Evolutionary conservation across 2,797 vertebrate genomes (phyloP), one percentile per base, ranked within the genome.

Genomic region (Numenius phaeopus): DNA sequence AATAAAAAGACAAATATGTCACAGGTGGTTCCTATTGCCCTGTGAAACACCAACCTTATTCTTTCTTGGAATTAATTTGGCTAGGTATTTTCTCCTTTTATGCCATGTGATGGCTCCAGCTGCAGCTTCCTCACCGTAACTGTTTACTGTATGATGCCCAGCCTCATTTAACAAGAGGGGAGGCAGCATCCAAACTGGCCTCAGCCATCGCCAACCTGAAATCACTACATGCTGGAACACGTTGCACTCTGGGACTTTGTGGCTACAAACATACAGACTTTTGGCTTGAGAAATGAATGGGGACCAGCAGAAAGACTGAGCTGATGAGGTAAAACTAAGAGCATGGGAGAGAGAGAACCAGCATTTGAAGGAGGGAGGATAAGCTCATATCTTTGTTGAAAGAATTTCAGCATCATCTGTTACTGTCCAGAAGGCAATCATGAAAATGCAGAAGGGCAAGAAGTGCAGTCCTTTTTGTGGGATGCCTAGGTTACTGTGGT

Each of bases 191-290:
- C 57, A 79, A 32, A n/a, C 84, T 24, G n/a, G 44, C 32, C 50
- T 29, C 57, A 67, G 57, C 57, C 59, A 30, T 15, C 3, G 1
- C 37, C 8, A 14, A 70, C 52, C 42, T 73, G 57, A 44, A 81
- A 86, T 20, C 44, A 24, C 78, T 62, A 47, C 46, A 1, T 27
- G 50, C 78, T 82, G 71, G 44, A 47, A 21, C 44, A 64, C 0
- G 1, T 29, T 27, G 18, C 0, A 0, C 78, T 37, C 62, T 49
- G 44, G 44, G 62, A 32, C 58, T 52, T 52, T 1, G 3, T 37
- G 59, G 77, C 70, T 52, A 47, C 13, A 7, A 70, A 57, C 13
- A 9, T 2, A 15, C 0, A 30, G 24, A 73, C 12, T 61, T 64
- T 42, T 11, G 29, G 26, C 69, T 77, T 42, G 44, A 55, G 62